Percentiles rank a stretch among this genome's conserved stretches.
These are phyloP conservation scores for Drosophila greeni DNA, from an alignment of 2,888 invertebrate species.

Conservation along the genomic window DNA sequence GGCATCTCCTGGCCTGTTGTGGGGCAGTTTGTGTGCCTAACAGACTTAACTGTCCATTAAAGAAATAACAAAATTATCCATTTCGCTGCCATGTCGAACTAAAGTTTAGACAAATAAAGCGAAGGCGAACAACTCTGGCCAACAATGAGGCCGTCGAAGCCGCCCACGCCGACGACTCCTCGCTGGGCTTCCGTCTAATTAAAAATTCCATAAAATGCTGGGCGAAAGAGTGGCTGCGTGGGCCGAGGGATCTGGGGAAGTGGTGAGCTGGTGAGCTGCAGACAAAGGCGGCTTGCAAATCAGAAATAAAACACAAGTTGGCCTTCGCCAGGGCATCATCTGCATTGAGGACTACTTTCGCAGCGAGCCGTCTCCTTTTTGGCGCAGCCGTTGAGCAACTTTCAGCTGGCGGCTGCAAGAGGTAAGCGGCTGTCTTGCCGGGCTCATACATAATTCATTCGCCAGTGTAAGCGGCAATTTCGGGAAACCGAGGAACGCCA, in stretches of 20 bases:
- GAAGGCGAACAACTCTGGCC: conserved; percentile 10
- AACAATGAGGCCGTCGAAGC: conserved; percentile 8
- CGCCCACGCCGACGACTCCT: conserved; percentile 30
- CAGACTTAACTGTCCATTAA: conserved; percentile 2
- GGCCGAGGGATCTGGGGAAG: neutral
- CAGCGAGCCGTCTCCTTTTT: conserved; percentile 46
- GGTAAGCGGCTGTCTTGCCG: conserved; percentile 37
- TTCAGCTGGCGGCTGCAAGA: conserved; percentile 30
- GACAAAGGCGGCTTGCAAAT: conserved; percentile 49
- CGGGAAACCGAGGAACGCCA: conserved; percentile 19
- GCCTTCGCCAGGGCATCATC: conserved; percentile 31
- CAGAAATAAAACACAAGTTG: conserved; percentile 51
- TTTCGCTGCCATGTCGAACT: conserved; percentile 7
- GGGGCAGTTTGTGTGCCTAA: conserved; percentile 1
- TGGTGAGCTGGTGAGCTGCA: conserved; percentile 10
- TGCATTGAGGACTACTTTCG: conserved; percentile 50
- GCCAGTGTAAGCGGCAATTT: conserved; percentile 39
- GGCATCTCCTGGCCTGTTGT: neutral
- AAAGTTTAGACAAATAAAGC: conserved; percentile 18
- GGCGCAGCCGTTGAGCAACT: conserved; percentile 50
- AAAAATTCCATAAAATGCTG: conserved; percentile 60
- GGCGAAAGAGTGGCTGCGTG: conserved; percentile 17
- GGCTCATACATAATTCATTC: conserved; percentile 69
- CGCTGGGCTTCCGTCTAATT: conserved; percentile 52
- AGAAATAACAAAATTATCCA: conserved; percentile 10